Evolutionary conservation across 53 echinoderm and acorn worm genomes (phyloP).

Genomic region (Patiria pectinifera): DNA sequence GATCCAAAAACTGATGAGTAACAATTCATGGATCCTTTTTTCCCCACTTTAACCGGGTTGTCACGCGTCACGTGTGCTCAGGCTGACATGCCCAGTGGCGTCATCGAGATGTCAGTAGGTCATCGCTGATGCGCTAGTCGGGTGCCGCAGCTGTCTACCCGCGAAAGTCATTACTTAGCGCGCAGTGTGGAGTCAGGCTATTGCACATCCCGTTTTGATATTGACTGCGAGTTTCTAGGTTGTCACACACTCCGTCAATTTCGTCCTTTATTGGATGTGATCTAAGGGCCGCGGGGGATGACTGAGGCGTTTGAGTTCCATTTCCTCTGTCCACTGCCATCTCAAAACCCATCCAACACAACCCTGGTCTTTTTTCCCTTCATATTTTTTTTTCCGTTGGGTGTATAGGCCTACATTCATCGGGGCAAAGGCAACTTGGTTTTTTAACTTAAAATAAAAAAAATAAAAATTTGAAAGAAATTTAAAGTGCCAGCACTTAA

Average conservation of each 20-base stretch:
- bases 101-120: not conserved
- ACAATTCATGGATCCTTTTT: not conserved
- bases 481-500: too few species aligned
- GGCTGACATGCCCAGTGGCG: conserved; percentile 5
- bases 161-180: not conserved
- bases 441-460: too few species aligned
- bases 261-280: not conserved
- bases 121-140: not conserved
- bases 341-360: not conserved
- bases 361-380: too few species aligned
- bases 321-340: not conserved
- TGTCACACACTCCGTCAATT: not conserved
- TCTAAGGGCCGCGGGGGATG: not conserved
- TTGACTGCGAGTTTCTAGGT: too few species aligned
- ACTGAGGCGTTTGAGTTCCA: not conserved
- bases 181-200: too few species aligned
- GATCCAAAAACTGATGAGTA: conserved; percentile 9
- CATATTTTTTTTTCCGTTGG: too few species aligned
- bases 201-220: too few species aligned
- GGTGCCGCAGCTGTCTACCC: too few species aligned
- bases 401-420: not conserved
- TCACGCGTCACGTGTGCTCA: not conserved
- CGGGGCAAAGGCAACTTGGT: not conserved
- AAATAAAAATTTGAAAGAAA: too few species aligned
- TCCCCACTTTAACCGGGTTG: not conserved